Evolutionary conservation across 2,113 vertebrate genomes (phyloP).

Genomic region (Indicator maculatus): DNA sequence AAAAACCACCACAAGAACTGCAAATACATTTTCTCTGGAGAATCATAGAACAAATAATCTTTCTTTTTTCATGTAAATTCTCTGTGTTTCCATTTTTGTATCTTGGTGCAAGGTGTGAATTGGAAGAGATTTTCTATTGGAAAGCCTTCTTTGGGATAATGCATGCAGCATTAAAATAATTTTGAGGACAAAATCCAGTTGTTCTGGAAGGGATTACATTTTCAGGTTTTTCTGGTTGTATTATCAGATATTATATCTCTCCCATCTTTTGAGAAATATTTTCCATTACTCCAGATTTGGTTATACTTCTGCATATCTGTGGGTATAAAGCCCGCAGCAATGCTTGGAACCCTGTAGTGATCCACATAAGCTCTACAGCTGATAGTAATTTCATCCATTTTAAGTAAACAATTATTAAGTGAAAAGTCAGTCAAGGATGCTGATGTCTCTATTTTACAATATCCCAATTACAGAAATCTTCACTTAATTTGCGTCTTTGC

Average conservation of each 20-base stretch:
- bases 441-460: rapidly evolving
- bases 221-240: not conserved
- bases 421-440: not conserved
- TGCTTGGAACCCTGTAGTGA: not conserved
- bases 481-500: not conserved
- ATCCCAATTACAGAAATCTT: not conserved
- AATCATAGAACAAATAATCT: conserved; percentile 23
- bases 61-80: not conserved
- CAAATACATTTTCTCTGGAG: not conserved
- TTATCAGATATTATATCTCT: not conserved
- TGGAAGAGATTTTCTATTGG: not conserved
- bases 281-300: not conserved
- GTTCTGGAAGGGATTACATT: not conserved
- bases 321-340: not conserved
- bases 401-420: not conserved
- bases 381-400: not conserved
- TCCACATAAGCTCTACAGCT: not conserved
- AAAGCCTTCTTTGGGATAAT: not conserved
- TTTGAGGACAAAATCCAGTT: not conserved
- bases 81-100: not conserved
- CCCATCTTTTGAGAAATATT: not conserved
- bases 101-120: not conserved
- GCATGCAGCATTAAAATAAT: not conserved
- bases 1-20: not conserved
- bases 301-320: not conserved